Base-by-base conservation (phyloP, 2,888 invertebrate species). In the Amiota mariae region DNA sequence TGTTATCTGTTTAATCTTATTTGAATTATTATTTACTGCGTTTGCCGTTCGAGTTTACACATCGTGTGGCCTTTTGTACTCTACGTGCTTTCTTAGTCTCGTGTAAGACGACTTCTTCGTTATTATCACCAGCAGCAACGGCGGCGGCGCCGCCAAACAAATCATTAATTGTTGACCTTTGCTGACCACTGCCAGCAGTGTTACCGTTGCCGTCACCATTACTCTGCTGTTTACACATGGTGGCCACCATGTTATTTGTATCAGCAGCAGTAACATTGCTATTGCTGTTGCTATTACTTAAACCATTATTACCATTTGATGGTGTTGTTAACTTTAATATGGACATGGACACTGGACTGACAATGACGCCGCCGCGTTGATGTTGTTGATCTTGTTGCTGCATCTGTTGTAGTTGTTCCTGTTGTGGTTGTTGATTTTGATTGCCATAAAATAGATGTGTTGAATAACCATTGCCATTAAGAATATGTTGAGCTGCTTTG, bases 51-150 rank as follows among this genome's bases (percentile, higher is more conserved):
- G 88, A 82, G 86, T 85, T 89, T 79, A 87, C 84, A 87, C 88
- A 89, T 85, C 89, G 87, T 84, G 87, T 88, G 85, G 87, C 87
- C 84, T 90, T 90, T 90, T 90, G 90, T 90, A 90, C 90, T 90
- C 89, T 89, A 86, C 90, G 90, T 89, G 89, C 89, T 87, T 90
- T 90, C 82, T 89, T 90, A 79, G 88, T 87, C 79, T 90, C 86
- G 73, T 82, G 82, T 18, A 68, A 66, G 48, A 51, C 15, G 9
- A 68, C 67, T 51, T 68, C 83, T 80, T 86, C 76, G 72, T 74
- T 81, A 78, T 84, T 84, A 80, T 81, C 79, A 76, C 77, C 73
- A 76, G 72, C 76, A 80, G 70, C 72, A 74, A 67, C 20, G 71
- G 70, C 20, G 71, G 73, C 78, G 59, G 68, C 75, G 67, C 80